These are phyloP conservation scores for Chromis chromis DNA, from an alignment of 2,797 vertebrate species.

Conservation along the genomic window DNA sequence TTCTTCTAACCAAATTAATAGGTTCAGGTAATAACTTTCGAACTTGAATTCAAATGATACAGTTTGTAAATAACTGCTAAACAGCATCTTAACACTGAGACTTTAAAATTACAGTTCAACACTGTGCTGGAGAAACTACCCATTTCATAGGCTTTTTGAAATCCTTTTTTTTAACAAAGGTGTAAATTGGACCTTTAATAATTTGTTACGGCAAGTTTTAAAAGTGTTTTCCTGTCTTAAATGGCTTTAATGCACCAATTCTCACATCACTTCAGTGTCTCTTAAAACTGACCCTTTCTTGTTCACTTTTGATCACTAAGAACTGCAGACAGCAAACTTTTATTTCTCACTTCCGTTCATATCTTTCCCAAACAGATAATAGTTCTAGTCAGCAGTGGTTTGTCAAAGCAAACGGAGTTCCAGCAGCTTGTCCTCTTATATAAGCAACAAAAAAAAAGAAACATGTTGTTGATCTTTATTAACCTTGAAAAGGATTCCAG, in stretches of 20 bases:
- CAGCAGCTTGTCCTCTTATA: background rate
- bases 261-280: background rate
- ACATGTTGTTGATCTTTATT: slow-evolving; percentile 35
- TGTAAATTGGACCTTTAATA: background rate
- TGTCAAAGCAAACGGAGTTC: slow-evolving; percentile 22
- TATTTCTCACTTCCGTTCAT: slow-evolving; percentile 4
- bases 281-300: background rate
- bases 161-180: background rate
- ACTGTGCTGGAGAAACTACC: background rate
- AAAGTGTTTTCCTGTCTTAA: background rate
- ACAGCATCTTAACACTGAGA: background rate
- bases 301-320: slow-evolving; percentile 12
- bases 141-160: background rate
- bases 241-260: background rate
- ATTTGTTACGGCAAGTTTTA: background rate
- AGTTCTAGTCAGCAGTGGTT: background rate
- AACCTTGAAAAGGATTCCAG: slow-evolving; percentile 19
- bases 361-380: slow-evolving; percentile 12
- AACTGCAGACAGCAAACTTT: background rate
- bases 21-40: background rate
- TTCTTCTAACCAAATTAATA: background rate
- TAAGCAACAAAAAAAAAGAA: slow-evolving; percentile 13
- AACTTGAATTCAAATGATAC: background rate
- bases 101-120: background rate
- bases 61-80: background rate